Conservation (phyloP, 2,113 vertebrate species). For the Eurypyga helias region DNA sequence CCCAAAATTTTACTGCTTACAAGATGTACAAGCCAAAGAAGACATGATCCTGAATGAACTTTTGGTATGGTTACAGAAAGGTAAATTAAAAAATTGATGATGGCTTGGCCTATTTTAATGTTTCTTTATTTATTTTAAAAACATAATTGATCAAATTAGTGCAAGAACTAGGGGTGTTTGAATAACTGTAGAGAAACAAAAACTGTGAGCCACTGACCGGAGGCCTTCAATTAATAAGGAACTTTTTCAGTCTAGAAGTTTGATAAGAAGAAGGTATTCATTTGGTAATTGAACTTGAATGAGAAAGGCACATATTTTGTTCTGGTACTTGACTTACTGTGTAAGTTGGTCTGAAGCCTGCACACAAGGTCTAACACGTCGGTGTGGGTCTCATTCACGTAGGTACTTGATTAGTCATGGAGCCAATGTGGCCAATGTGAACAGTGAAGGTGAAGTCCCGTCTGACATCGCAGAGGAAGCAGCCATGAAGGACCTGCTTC, state of each 20-base stretch:
- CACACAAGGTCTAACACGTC: background rate
- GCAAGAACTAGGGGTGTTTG: background rate
- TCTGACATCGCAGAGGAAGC: constrained; percentile 92
- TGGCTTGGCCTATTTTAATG: background rate
- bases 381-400: background rate
- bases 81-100: background rate
- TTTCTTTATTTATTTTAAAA: background rate
- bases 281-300: background rate
- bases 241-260: background rate
- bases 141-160: background rate
- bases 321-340: background rate
- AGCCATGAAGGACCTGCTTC: constrained; percentile 88
- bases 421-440: constrained; percentile 87
- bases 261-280: background rate
- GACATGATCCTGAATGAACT: background rate
- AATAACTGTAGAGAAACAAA: background rate
- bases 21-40: background rate
- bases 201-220: background rate
- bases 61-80: background rate
- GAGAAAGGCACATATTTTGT: background rate
- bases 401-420: constrained; percentile 88
- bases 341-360: background rate
- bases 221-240: background rate
- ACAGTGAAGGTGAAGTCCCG: constrained; percentile 93
- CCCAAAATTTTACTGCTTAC: background rate